Evolutionary conservation across 2,888 invertebrate species (phyloP).

Genomic region (Alcis repandata): DNA sequence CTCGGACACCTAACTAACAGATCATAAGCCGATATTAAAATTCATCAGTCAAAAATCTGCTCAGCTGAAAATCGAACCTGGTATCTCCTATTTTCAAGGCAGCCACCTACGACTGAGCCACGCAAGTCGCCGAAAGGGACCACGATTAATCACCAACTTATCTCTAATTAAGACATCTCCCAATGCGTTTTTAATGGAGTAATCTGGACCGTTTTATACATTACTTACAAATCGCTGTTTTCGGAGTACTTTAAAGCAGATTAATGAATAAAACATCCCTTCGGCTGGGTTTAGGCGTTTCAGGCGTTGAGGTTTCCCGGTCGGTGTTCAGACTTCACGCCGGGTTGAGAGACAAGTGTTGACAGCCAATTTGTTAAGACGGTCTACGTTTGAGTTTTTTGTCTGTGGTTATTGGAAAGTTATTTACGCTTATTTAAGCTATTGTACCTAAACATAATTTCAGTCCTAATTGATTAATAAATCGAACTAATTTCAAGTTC

Average conservation of each 20-base stretch:
- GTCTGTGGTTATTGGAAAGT: neutral
- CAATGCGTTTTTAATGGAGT: constrained; percentile 70
- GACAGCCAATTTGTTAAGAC: constrained; percentile 27
- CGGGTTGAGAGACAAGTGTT: constrained; percentile 37
- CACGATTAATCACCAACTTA: neutral
- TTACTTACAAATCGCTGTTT: constrained; percentile 69
- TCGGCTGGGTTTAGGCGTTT: constrained; percentile 28
- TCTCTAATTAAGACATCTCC: constrained; percentile 68
- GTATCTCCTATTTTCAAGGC: neutral
- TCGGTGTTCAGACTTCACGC: constrained; percentile 22
- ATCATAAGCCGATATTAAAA: neutral
- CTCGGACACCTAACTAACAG: neutral
- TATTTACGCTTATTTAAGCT: too few species aligned
- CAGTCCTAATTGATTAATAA: too few species aligned
- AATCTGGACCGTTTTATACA: constrained; percentile 42
- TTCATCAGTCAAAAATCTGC: too few species aligned
- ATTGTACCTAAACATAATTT: too few species aligned
- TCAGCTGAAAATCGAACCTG: too few species aligned
- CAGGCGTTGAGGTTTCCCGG: constrained; percentile 28
- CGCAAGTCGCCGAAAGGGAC: neutral
- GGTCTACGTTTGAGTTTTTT: neutral
- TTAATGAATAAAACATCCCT: constrained; percentile 78
- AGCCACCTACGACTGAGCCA: neutral
- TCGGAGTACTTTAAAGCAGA: constrained; percentile 67
- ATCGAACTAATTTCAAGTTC: too few species aligned